Evolutionary conservation across 2,113 vertebrate genomes (phyloP), one percentile per base, ranked within the genome.

Genomic region (Actinemys pallida): DNA sequence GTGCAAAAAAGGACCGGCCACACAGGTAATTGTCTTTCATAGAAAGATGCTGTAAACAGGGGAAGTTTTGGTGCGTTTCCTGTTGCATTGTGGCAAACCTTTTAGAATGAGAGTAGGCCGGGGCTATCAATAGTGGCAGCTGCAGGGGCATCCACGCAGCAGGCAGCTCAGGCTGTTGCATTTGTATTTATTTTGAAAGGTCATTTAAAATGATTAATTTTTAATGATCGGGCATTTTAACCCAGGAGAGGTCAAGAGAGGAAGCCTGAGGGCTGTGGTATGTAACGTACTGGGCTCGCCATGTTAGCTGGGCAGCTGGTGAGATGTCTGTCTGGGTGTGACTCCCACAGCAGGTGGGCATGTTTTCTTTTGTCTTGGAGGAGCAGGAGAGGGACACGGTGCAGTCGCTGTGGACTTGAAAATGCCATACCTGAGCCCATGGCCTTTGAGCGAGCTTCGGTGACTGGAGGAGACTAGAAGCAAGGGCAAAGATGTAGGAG

Each of bases 211-310:
- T 5, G 72, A 76, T 31, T 20, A 5, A 49, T 5, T 20, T 45
- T 11, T 35, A 53, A 59, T 35, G n/a, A 62, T 16, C 6, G 72
- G 25, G 10, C 39, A 2, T 54, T 6, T 81, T 89, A 79, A 90
- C 84, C 81, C 59, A 84, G 1, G 1, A 69, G 39, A 14, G 42
- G 25, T 24, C 75, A 83, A 57, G 65, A 10, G 56, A 54, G 76
- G 24, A 62, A 11, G n/a, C 35, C 89, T 62, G 65, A 8, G 5
- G 81, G 56, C 79, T 50, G 42, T 1, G 14, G 89, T 56, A 47
- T 35, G 53, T 11, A 1, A 0, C 2, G 42, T 59, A 8, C 81
- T 29, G 2, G 1, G 20, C 0, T 0, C n/a, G n/a, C 42, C 1
- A 17, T 0, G 27, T 3, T 59, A 14, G 47, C 20, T 81, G 22